Conservation (phyloP, 2,888 invertebrate genomes). For the Aporophyla lueneburgensis region DNA sequence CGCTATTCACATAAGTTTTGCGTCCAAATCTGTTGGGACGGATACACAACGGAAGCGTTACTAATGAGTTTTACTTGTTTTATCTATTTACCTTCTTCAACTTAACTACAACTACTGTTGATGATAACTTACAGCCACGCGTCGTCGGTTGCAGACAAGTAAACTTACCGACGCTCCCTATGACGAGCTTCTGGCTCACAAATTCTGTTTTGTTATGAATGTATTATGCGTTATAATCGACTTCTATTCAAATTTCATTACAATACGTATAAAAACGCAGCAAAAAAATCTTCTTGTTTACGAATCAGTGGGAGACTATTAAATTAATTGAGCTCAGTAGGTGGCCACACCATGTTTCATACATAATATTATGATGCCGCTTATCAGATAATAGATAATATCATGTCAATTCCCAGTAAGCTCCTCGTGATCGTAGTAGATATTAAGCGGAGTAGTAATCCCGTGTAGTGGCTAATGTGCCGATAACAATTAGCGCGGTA, state of each 20-base stretch:
- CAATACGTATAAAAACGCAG: not conserved
- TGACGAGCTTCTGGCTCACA: not conserved
- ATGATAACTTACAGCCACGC: not conserved
- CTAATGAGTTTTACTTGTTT: slow-evolving; percentile 11
- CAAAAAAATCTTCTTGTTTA: not conserved
- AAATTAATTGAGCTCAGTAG: no score
- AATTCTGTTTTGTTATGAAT: not conserved
- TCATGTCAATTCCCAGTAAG: not conserved
- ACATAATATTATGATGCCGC: not conserved
- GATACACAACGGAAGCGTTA: slow-evolving; percentile 15
- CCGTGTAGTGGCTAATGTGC: slow-evolving; percentile 23
- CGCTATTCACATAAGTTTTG: not conserved
- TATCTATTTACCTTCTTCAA: not conserved
- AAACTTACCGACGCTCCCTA: not conserved
- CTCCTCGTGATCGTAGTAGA: not conserved
- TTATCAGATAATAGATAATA: not conserved
- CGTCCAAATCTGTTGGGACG: not conserved
- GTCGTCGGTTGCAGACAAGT: not conserved
- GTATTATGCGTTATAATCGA: no score
- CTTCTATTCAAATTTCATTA: no score
- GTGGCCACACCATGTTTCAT: not conserved
- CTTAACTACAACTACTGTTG: not conserved
- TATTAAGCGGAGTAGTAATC: slow-evolving; percentile 17
- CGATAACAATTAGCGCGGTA: slow-evolving; percentile 36
- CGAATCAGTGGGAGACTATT: no score